phyloP scores from a whole-genome alignment of 2,888 invertebrate species.

The Stegana nigrithorax region DNA sequence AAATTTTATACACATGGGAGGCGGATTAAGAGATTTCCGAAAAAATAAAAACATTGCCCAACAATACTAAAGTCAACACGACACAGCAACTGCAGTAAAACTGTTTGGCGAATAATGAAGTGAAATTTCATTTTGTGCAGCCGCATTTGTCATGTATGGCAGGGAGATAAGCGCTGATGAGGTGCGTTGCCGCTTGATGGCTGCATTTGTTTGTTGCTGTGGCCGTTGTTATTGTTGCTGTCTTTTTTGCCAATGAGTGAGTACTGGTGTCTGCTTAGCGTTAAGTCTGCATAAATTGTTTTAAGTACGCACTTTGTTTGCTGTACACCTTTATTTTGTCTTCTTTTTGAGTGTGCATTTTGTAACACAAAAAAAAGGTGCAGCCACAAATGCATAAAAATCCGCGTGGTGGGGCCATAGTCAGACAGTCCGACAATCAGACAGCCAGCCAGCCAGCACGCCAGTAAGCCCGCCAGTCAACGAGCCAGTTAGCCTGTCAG shows the following conservation, averaged over 20 bases:
- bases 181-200: not conserved
- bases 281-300: constrained; percentile 12
- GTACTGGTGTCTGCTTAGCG: not conserved
- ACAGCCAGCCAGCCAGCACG: too few relatives aligned
- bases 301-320: constrained; percentile 10
- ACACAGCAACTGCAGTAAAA: not conserved
- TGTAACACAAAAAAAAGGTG: not conserved
- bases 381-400: not conserved
- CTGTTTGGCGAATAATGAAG: constrained; percentile 14
- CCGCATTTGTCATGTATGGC: constrained; percentile 9
- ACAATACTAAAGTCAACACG: not conserved
- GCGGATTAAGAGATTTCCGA: constrained; percentile 52
- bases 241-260: too few relatives aligned
- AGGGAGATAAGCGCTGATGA: constrained; percentile 3
- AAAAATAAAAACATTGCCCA: constrained; percentile 26
- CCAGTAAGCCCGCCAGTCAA: too few relatives aligned
- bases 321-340: not conserved
- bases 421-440: not conserved
- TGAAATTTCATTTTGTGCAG: constrained; percentile 16
- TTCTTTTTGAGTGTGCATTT: not conserved
- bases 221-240: too few relatives aligned
- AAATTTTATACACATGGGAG: constrained; percentile 57
- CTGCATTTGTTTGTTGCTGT: too few relatives aligned
- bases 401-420: too few relatives aligned
- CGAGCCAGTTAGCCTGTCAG: too few relatives aligned